These are phyloP conservation scores for Trypoxylus dichotomus DNA, from an alignment of 1,140 invertebrate genomes.

Conservation along the genomic window DNA sequence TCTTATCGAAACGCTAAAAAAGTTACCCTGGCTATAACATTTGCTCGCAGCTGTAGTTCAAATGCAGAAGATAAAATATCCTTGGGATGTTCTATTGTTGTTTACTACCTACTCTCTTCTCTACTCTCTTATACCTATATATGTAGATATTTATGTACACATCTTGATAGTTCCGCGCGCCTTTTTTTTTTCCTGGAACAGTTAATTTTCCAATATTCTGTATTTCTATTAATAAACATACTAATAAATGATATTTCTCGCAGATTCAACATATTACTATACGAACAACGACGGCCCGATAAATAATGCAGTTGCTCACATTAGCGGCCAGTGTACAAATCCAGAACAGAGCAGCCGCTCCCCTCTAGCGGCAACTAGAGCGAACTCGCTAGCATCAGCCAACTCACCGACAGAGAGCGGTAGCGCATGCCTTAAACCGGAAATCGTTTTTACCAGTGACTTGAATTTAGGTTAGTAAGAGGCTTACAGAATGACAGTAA, in stretches of 20 bases:
- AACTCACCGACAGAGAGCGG: constrained; percentile 73
- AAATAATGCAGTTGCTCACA: constrained; percentile 51
- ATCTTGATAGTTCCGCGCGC: too few species aligned
- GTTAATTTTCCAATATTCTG: too few species aligned
- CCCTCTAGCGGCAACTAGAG: constrained; percentile 69
- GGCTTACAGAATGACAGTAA: background rate
- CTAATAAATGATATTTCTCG: constrained; percentile 33
- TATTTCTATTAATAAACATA: too few species aligned
- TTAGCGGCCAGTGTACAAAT: constrained; percentile 49
- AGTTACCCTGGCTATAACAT: too few species aligned
- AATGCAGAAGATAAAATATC: too few species aligned
- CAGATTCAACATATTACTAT: constrained; percentile 68
- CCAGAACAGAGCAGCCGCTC: constrained; percentile 61
- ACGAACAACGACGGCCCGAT: constrained; percentile 61
- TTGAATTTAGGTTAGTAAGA: constrained; percentile 55
- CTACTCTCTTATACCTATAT: too few species aligned
- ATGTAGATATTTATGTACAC: too few species aligned
- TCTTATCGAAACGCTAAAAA: too few species aligned
- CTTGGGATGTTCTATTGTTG: too few species aligned
- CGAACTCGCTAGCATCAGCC: constrained; percentile 69
- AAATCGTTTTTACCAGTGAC: constrained; percentile 59
- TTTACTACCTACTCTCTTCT: too few species aligned
- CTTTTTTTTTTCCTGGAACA: too few species aligned
- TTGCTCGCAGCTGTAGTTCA: too few species aligned
- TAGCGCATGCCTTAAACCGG: constrained; percentile 69